Percentiles rank a stretch among this genome's conserved stretches.
These are phyloP conservation scores for Sarotherodon lohbergeri DNA, from an alignment of 2,113 vertebrate species.

Conservation along the genomic window DNA sequence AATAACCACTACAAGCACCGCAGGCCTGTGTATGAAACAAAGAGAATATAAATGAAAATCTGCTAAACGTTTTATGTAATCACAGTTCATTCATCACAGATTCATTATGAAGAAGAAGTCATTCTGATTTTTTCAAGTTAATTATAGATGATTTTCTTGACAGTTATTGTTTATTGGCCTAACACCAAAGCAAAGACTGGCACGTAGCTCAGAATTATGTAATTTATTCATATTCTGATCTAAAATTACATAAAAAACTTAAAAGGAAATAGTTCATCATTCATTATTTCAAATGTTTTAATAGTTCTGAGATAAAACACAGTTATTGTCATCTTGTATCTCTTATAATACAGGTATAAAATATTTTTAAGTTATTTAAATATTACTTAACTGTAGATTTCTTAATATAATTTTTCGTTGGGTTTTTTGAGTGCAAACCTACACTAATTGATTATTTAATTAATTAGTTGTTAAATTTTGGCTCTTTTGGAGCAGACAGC, in stretches of 20 bases:
- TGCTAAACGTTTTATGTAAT: background rate
- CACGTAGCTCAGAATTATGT: background rate
- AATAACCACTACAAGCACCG: fast-evolving
- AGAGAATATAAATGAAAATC: background rate
- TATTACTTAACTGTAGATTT: background rate
- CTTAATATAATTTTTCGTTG: background rate
- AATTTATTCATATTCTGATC: background rate
- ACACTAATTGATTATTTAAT: background rate
- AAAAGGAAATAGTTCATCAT: background rate
- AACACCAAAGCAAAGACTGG: background rate
- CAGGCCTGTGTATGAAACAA: background rate
- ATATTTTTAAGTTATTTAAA: background rate
- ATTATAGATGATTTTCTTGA: background rate
- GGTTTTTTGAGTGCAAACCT: fast-evolving
- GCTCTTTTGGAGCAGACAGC: background rate
- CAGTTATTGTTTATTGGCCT: background rate
- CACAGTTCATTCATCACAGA: background rate
- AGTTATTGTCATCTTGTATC: fast-evolving
- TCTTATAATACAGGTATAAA: background rate
- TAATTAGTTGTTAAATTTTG: background rate
- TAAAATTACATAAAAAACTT: background rate
- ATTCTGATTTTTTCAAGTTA: background rate
- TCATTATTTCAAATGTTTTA: background rate
- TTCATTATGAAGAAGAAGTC: background rate
- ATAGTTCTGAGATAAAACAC: background rate